Percentiles rank a stretch among this genome's conserved stretches.
Conservation (phyloP, 2,888 invertebrate species). For the Zaprionus lineosus region DNA sequence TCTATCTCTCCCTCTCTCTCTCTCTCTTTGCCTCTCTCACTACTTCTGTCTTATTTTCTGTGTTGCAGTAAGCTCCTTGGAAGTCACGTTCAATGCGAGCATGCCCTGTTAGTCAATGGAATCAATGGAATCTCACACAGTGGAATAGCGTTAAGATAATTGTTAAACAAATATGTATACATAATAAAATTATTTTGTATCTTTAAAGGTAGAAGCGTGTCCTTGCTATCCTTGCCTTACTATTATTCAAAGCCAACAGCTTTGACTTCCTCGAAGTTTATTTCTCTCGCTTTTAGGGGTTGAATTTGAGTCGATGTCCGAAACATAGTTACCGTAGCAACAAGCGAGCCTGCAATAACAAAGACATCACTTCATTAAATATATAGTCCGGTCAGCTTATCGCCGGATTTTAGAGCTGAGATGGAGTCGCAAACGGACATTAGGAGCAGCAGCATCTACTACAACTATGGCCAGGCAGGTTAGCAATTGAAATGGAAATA, state of each 20-base stretch:
- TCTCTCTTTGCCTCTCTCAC: background rate
- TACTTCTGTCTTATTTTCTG: conserved; percentile 33
- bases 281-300: no score
- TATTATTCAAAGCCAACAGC: no score
- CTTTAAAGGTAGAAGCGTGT: no score
- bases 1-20: background rate
- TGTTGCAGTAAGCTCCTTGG: conserved; percentile 78
- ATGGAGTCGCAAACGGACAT: conserved; percentile 15
- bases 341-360: background rate
- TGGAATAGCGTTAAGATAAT: no score
- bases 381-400: no score
- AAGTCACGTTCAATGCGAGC: conserved; percentile 78
- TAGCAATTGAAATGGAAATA: background rate
- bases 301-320: no score
- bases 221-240: no score
- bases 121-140: background rate
- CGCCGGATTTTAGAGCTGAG: background rate
- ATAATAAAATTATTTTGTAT: background rate
- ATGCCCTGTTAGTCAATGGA: conserved; percentile 65
- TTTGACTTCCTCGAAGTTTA: no score
- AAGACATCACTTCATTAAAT: no score
- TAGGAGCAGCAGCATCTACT: conserved; percentile 11
- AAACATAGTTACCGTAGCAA: no score
- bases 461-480: conserved; percentile 25
- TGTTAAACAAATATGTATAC: background rate